Base-by-base conservation (phyloP, 2,888 invertebrate species). In the Eupeodes luniger region DNA sequence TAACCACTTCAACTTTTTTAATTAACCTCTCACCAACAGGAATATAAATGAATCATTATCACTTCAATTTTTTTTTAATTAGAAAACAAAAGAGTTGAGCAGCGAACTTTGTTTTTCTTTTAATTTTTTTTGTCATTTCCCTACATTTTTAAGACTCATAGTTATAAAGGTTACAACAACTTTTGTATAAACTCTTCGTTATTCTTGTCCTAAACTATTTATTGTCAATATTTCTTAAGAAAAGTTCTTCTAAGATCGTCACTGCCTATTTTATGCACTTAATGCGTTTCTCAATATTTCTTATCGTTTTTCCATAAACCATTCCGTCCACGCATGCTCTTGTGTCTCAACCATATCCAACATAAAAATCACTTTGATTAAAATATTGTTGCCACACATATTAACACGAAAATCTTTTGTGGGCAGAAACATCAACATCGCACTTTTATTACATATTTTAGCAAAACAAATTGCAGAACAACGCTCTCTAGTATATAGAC, bases 21-120 rank as follows among this genome's bases (percentile, higher is more conserved):
- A 85, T 88, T 88, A 85, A 88, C 85, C 88, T 88, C 85, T 81
- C 81, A 27, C 27, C 27, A 74, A 59, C 55, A 62, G 55, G 47
- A 10, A n/a, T 44, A 55, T 6, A 14, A 59, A 47, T 72, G 72
- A 72, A 59, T 72, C 59, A 69, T 69, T 27, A 47, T 47, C 44
- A 64, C 4, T 64, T 44, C 9, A 40, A 27, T 2, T 27, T 69
- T 72, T 59, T 51, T 16, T 67, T 6, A 27, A 16, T 36, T 55
- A 4, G 44, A 19, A 87, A 87, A 84, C 87, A 66, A 87, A 87
- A 87, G 84, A 87, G 87, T 53, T 87, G 80, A 75, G 64, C 61
- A 44, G 75, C 87, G 61, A 87, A 87, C 87, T 72, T 40, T 66
- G 47, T 66, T 4, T 49, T 40, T 7, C 9, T 40, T 5, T 40